phyloP scores from a whole-genome alignment of 2,113 vertebrate species.

The Apaloderma vittatum region DNA sequence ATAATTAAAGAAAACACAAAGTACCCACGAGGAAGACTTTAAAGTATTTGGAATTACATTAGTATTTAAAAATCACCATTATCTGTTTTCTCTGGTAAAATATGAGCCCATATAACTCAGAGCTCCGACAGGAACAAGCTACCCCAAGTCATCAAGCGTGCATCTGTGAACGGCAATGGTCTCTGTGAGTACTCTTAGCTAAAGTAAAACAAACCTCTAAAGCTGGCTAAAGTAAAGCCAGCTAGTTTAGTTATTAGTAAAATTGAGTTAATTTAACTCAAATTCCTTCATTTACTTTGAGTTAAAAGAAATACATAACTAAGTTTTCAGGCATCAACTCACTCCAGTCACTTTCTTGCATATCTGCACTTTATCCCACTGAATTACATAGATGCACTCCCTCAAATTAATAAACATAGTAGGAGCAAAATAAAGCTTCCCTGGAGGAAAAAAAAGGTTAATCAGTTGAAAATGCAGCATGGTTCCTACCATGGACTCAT shows the following conservation, averaged over 20 bases:
- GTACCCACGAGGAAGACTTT: background rate
- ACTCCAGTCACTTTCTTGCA: background rate
- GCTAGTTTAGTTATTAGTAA: background rate
- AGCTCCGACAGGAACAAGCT: background rate
- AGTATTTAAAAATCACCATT: background rate
- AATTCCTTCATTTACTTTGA: background rate
- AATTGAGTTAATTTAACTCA: background rate
- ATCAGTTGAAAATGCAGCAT: background rate
- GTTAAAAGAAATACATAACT: background rate
- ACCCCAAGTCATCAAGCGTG: too few relatives aligned
- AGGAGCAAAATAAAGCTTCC: background rate
- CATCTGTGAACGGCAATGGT: background rate
- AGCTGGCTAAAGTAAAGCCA: too few relatives aligned
- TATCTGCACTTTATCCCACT: background rate
- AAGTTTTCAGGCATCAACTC: background rate
- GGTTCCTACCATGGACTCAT: background rate
- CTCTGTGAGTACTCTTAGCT: background rate
- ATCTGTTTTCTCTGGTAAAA: background rate
- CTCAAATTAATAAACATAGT: background rate
- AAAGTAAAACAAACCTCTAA: background rate
- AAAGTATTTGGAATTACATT: background rate
- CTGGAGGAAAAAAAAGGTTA: background rate
- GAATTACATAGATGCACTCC: background rate
- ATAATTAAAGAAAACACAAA: background rate
- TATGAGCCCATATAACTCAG: background rate